Conservation (phyloP, 2,113 vertebrate genomes). For the Charina bottae region DNA sequence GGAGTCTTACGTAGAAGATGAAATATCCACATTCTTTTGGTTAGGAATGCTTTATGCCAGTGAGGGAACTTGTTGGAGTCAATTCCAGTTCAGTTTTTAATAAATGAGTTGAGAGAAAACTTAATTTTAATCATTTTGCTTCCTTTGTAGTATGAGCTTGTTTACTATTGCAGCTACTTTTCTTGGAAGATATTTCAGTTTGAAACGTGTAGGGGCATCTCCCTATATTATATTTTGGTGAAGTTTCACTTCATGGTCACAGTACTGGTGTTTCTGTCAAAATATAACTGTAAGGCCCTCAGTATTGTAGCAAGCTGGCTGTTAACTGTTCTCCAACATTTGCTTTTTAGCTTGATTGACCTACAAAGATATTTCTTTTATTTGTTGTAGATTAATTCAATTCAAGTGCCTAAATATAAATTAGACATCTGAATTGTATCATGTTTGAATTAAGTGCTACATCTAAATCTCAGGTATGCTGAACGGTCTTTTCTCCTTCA, state of each 20-base stretch:
- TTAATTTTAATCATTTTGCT: background rate
- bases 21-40: background rate
- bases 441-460: background rate
- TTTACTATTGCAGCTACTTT: background rate
- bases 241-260: background rate
- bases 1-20: background rate
- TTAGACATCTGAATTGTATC: background rate
- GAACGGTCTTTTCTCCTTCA: slow-evolving; percentile 43
- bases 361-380: background rate
- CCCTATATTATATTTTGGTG: background rate
- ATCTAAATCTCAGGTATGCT: background rate
- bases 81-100: background rate
- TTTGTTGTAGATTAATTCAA: background rate
- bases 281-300: background rate
- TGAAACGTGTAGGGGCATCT: background rate
- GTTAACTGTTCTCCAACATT: background rate
- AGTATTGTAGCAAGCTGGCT: background rate
- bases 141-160: background rate
- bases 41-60: background rate
- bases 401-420: background rate
- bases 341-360: background rate
- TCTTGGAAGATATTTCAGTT: background rate
- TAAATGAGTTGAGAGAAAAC: background rate
- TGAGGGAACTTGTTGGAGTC: background rate
- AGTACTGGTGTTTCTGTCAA: background rate